Conservation (phyloP, 2,113 vertebrate genomes). For the Gasterosteus aculeatus region DNA sequence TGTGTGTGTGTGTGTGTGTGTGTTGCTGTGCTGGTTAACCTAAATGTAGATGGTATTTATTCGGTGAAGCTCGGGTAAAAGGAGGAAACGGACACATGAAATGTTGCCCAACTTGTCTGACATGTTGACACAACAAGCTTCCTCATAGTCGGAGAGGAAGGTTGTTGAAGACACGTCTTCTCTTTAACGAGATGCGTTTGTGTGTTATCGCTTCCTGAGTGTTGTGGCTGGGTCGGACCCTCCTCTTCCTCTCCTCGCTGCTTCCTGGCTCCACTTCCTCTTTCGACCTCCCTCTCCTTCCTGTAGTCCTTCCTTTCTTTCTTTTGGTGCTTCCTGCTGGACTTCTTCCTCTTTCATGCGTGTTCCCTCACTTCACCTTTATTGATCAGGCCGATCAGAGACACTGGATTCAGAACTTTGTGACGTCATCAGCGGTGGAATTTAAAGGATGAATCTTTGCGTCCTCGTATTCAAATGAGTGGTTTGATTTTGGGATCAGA, state of each 20-base stretch:
- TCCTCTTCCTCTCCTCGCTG: constrained; percentile 49
- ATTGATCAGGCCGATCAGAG: background rate
- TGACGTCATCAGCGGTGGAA: too few species aligned
- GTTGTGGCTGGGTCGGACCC: constrained; percentile 23
- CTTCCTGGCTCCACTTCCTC: constrained; percentile 69
- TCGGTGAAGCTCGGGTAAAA: background rate
- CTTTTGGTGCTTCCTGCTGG: constrained; percentile 27
- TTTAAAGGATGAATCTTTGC: too few species aligned
- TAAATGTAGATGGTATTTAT: background rate
- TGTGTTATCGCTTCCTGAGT: constrained; percentile 67
- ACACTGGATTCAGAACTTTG: background rate
- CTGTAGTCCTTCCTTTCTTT: constrained; percentile 26
- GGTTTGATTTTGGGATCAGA: too few species aligned
- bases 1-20: too few species aligned
- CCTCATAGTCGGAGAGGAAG: constrained; percentile 46
- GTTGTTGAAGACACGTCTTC: constrained; percentile 14
- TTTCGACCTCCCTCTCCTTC: constrained; percentile 44
- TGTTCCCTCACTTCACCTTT: background rate
- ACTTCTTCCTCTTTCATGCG: background rate
- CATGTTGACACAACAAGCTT: background rate
- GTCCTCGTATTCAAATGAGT: too few species aligned
- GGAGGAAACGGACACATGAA: background rate
- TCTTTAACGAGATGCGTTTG: constrained; percentile 25
- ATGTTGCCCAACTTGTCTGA: constrained; percentile 20
- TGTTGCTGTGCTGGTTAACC: too few species aligned